Evolutionary conservation across 2,797 vertebrate species (phyloP), one percentile per base, ranked within the genome.

Genomic region (Danio albolineatus): DNA sequence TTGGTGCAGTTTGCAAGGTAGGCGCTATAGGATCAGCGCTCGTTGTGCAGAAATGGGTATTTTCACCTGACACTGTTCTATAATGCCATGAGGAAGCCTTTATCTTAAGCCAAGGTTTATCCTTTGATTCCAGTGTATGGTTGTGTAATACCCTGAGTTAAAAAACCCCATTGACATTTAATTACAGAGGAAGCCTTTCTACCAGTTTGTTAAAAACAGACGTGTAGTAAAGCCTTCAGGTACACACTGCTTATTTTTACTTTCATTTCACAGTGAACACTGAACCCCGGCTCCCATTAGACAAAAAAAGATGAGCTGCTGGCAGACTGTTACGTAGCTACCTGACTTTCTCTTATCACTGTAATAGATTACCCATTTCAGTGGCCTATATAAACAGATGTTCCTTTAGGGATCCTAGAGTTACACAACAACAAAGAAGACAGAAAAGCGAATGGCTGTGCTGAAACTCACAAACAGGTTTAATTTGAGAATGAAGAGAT

Each of bases 41-140:
- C 76, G 8, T 86, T 64, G 83, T 54, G 75, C 86, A 70, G 74
- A 71, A 78, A 81, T 86, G 80, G 86, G 86, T 82, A 56, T 88
- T 90, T 88, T 81, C 67, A 83, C 78, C 65, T 62, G 56, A 88
- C 87, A 83, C 87, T 90, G 89, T 90, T 92, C 87, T 86, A 62
- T 86, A 85, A 87, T 76, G 78, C 54, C 48, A 84, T 41, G 78
- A 75, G 86, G 86, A 89, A 85, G 85, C 83, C 87, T 87, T 86
- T 82, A 66, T 75, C 36, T 21, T 79, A 76, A 89, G 89, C 88
- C 87, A 87, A 86, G 85, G 89, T 89, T 85, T 88, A 89, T 91
- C 87, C 89, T 92, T 92, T 93, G 90, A 93, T 92, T 91, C 86
- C 73, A 88, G 88, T 88, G 87, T 88, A 60, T 80, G 84, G 88